phyloP scores from a whole-genome alignment of 2,888 invertebrate species.

The Caenorhabditis afra region DNA sequence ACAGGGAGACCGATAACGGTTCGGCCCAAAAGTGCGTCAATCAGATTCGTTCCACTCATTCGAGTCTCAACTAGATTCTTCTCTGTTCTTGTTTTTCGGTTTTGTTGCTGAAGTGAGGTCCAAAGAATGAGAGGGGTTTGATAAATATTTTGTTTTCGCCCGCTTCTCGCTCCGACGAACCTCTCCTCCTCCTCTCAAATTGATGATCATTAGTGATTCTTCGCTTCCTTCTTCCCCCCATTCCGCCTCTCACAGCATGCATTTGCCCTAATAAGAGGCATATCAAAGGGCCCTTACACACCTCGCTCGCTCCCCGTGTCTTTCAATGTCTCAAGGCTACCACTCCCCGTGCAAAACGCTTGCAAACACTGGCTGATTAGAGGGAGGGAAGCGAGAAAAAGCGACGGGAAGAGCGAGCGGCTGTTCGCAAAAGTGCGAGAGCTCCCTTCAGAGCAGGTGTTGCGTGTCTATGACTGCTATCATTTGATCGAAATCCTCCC shows the following conservation, averaged over 20 bases:
- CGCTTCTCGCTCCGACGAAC: too few relatives aligned
- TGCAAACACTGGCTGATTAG: constrained; percentile 34
- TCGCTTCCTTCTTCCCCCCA: neutral
- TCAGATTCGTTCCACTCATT: too few relatives aligned
- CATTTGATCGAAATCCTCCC: neutral
- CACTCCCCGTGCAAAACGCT: neutral
- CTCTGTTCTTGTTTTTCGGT: neutral
- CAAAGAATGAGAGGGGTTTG: neutral
- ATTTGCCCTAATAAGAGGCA: neutral
- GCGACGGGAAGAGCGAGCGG: constrained; percentile 19
- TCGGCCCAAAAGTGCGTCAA: too few relatives aligned
- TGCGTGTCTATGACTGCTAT: neutral
- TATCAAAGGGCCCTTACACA: neutral
- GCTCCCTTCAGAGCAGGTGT: constrained; percentile 30
- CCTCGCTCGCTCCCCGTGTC: too few relatives aligned
- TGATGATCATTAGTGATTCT: neutral
- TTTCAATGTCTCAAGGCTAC: too few relatives aligned
- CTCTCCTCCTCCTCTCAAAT: neutral
- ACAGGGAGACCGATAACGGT: too few relatives aligned
- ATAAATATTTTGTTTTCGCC: neutral
- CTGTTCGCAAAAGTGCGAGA: constrained; percentile 48
- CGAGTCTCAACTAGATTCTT: neutral
- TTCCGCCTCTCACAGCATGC: neutral
- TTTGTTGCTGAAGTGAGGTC: neutral
- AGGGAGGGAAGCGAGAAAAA: neutral